Percentiles rank a stretch among this genome's conserved stretches.
These are phyloP conservation scores for Mormyrus iriodes DNA, from an alignment of 2,113 vertebrate species.

Conservation along the genomic window DNA sequence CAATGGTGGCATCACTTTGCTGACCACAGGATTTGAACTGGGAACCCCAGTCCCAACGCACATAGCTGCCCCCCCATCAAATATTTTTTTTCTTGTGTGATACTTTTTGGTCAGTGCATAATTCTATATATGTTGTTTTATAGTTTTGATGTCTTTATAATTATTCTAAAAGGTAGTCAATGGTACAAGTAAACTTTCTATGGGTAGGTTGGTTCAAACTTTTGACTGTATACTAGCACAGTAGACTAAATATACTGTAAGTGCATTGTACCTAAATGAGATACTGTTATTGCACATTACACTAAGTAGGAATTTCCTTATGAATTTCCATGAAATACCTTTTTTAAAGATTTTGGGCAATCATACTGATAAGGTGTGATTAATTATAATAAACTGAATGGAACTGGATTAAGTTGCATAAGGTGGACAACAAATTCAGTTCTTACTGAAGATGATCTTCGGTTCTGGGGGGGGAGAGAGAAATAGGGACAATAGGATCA, in stretches of 20 bases:
- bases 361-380: neutral
- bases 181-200: neutral
- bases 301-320: neutral
- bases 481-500: neutral
- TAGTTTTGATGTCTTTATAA: neutral
- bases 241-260: neutral
- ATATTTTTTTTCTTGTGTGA: neutral
- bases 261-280: neutral
- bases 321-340: neutral
- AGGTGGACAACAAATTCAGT: neutral
- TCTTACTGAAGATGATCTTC: neutral
- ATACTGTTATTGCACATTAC: neutral
- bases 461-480: neutral
- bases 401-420: neutral
- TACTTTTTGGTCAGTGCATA: neutral
- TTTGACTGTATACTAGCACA: neutral
- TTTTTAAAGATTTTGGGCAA: neutral
- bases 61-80: neutral
- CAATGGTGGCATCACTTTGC: neutral
- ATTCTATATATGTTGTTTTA: no score
- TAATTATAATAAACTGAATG: neutral
- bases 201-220: neutral
- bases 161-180: neutral
- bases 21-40: neutral
- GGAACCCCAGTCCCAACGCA: neutral